These are phyloP conservation scores for Galleria mellonella DNA, from an alignment of 1,140 invertebrate genomes.

Conservation along the genomic window DNA sequence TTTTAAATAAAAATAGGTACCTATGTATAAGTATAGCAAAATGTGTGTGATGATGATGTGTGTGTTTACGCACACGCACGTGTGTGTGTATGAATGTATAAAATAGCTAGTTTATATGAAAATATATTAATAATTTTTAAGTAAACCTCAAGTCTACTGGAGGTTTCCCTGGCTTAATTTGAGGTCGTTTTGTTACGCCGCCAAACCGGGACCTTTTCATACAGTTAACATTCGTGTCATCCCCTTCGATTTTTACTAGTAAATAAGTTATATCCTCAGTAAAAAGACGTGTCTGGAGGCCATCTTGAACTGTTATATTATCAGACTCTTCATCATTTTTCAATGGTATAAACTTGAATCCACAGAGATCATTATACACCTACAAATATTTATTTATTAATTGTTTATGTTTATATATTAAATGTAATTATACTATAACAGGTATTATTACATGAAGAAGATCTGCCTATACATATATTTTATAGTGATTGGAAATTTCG, in stretches of 20 bases:
- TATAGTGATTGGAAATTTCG: too few species aligned
- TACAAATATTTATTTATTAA: too few species aligned
- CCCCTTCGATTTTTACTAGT: conserved; percentile 39
- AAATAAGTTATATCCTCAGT: conserved; percentile 40
- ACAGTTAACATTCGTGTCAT: conserved; percentile 17
- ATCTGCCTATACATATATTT: too few species aligned
- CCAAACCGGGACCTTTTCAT: conserved; percentile 31
- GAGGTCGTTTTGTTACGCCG: conserved; percentile 26
- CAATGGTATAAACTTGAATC: conserved; percentile 45
- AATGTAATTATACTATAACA: too few species aligned
- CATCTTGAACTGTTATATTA: conserved; percentile 17
- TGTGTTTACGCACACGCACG: too few species aligned
- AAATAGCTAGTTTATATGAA: too few species aligned
- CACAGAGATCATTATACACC: conserved; percentile 21
- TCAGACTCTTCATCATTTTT: conserved; percentile 15
- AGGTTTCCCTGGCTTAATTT: conserved; percentile 36
- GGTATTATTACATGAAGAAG: too few species aligned
- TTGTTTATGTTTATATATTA: too few species aligned
- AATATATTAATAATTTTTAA: background rate
- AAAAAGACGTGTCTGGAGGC: conserved; percentile 32
- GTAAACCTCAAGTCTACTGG: conserved; percentile 50
- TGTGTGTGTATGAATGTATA: too few species aligned
- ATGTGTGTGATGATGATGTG: too few species aligned
- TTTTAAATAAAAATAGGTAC: too few species aligned
- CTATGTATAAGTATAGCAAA: too few species aligned